These are phyloP conservation scores for Xanthia togata DNA, from an alignment of 2,888 invertebrate genomes.

Conservation along the genomic window DNA sequence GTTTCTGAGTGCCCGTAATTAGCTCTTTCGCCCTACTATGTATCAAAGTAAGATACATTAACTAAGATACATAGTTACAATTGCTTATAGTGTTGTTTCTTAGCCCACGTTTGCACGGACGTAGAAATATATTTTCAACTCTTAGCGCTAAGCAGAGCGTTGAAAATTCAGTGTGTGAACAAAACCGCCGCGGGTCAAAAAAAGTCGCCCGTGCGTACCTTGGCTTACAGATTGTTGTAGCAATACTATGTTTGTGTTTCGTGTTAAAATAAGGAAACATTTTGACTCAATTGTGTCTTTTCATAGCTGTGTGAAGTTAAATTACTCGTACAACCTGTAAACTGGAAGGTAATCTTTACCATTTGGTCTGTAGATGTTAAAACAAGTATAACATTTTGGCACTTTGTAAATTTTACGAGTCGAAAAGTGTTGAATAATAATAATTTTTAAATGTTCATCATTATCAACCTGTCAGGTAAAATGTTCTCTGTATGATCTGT, in stretches of 20 bases:
- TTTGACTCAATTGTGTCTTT: slow-evolving; percentile 13
- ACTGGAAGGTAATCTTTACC: no score
- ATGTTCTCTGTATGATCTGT: neutral
- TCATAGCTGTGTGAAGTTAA: neutral
- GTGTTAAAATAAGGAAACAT: neutral
- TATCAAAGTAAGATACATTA: slow-evolving; percentile 44
- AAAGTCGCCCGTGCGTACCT: no score
- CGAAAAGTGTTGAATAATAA: neutral
- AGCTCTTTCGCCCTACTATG: slow-evolving; percentile 28
- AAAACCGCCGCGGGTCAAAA: no score
- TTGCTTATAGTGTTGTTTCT: slow-evolving; percentile 13
- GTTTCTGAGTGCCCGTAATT: slow-evolving; percentile 44
- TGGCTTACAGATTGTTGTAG: neutral
- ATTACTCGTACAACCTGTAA: no score
- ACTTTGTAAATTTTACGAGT: neutral
- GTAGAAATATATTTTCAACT: no score
- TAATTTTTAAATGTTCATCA: neutral
- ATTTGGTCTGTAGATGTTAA: no score
- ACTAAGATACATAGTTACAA: slow-evolving; percentile 24
- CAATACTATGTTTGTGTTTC: neutral
- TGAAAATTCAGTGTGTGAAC: no score
- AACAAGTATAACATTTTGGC: neutral
- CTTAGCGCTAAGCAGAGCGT: no score
- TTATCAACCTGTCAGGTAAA: neutral
- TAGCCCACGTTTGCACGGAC: no score